phyloP scores from a whole-genome alignment of 2,888 invertebrate genomes.

The Limnephilus marmoratus region DNA sequence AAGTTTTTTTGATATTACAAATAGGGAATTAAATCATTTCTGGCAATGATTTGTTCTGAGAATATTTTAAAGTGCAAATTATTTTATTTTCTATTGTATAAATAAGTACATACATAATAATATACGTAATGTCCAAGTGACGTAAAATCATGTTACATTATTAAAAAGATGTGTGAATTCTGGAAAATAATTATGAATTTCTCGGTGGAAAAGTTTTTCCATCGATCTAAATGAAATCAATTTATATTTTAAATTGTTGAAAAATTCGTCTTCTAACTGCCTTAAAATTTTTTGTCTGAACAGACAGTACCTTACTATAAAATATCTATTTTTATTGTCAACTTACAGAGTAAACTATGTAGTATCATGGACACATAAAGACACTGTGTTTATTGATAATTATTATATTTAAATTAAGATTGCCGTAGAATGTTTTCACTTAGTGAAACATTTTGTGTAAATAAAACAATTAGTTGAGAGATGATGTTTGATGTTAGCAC shows the following conservation, averaged over 20 bases:
- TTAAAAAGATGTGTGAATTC: neutral
- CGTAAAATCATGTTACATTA: neutral
- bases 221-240: neutral
- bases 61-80: conserved; percentile 22
- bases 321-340: conserved; percentile 2
- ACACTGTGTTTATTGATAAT: conserved; percentile 9
- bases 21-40: neutral
- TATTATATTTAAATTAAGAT: neutral
- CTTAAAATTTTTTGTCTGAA: neutral
- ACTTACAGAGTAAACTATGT: neutral
- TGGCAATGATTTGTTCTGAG: neutral
- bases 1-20: neutral
- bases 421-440: conserved; percentile 2
- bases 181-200: neutral
- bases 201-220: neutral
- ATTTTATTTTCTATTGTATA: neutral
- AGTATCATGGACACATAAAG: neutral
- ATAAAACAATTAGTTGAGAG: conserved; percentile 31
- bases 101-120: conserved; percentile 3
- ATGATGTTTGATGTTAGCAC: neutral
- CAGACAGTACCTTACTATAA: neutral
- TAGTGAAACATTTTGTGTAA: conserved; percentile 26
- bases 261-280: neutral
- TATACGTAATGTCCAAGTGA: neutral
- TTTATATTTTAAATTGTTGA: neutral